Evolutionary conservation across 2,797 vertebrate species (phyloP).

Genomic region (Hipposideros larvatus): DNA sequence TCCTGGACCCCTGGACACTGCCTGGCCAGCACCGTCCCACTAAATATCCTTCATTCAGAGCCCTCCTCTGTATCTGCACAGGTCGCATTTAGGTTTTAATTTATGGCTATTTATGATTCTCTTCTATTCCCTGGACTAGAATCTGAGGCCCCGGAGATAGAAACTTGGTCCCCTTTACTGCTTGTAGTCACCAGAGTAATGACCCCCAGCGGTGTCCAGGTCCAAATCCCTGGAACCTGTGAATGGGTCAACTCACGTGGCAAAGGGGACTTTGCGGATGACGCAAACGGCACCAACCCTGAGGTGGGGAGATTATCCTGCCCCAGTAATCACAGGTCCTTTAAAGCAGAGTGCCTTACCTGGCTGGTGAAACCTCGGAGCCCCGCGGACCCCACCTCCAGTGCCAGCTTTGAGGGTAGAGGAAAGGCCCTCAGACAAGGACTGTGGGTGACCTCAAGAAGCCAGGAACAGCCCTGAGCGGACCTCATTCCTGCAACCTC

Average conservation of each 20-base stretch:
- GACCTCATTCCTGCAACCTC: background rate
- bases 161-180: background rate
- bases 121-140: no score
- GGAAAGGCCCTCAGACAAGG: no score
- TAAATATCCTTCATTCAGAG: no score
- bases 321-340: background rate
- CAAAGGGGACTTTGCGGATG: background rate
- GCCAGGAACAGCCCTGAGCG: background rate
- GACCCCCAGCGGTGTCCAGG: background rate
- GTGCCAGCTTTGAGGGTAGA: background rate
- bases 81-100: background rate
- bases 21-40: background rate
- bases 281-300: background rate
- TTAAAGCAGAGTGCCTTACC: background rate
- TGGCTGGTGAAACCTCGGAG: no score
- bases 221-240: background rate
- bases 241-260: accelerated
- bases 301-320: background rate
- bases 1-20: background rate
- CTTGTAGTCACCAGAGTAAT: background rate
- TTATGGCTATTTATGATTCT: background rate
- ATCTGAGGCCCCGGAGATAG: background rate
- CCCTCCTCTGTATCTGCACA: background rate
- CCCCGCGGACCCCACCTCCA: background rate
- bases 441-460: background rate